These are phyloP conservation scores for Trachymyrmex cornetzi DNA, from an alignment of 1,140 invertebrate genomes.

Conservation along the genomic window DNA sequence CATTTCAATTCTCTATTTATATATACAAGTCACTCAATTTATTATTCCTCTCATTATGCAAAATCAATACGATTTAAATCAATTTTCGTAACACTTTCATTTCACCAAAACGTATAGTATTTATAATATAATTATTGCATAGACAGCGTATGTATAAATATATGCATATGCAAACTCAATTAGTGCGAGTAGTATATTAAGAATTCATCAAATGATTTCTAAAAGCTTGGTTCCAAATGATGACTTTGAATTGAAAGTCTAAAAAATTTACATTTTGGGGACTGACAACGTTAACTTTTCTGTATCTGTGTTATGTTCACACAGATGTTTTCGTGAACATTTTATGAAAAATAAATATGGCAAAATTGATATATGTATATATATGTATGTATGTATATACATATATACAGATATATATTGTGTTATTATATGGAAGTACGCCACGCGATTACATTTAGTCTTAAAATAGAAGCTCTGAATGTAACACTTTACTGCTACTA, in stretches of 20 bases:
- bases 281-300: neutral
- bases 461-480: neutral
- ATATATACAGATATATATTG: conserved; percentile 10
- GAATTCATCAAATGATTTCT: neutral
- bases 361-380: neutral
- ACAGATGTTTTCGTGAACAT: neutral
- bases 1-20: conserved; percentile 4
- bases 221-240: neutral
- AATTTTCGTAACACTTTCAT: conserved; percentile 13
- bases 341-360: conserved; percentile 22
- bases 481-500: neutral
- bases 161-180: conserved; percentile 1
- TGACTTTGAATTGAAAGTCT: neutral
- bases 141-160: conserved; percentile 12
- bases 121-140: conserved; percentile 21
- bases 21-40: conserved; percentile 11
- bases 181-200: neutral
- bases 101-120: neutral
- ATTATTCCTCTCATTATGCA: neutral
- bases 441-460: neutral
- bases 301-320: neutral
- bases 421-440: conserved; percentile 1
- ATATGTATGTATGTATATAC: no score
- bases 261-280: neutral
- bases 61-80: conserved; percentile 17